Percentiles rank a stretch among this genome's conserved stretches.
Evolutionary conservation across 2,888 invertebrate genomes (phyloP).

Genomic region (Ephialtes manifestator): DNA sequence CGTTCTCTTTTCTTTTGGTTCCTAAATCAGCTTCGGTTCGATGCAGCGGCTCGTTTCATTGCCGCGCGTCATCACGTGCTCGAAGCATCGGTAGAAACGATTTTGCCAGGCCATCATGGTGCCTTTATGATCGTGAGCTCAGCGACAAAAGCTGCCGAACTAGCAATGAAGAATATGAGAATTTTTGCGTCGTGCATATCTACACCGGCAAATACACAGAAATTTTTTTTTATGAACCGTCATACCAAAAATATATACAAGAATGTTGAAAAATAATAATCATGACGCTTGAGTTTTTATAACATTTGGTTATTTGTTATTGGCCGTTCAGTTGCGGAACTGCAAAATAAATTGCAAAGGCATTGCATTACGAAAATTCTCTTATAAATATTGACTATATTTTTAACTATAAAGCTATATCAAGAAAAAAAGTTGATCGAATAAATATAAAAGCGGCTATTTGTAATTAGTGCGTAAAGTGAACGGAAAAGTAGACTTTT

Average conservation of each 20-base stretch:
- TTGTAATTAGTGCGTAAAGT: too few relatives aligned
- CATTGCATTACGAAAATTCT: background rate
- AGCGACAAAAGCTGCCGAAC: slow-evolving; percentile 39
- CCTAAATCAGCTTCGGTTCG: slow-evolving; percentile 65
- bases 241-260: background rate
- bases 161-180: slow-evolving; percentile 8
- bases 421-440: too few relatives aligned
- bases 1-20: slow-evolving; percentile 56
- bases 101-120: slow-evolving; percentile 50
- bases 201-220: background rate
- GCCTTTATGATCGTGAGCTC: slow-evolving; percentile 48
- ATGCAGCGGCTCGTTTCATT: slow-evolving; percentile 48
- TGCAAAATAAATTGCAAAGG: background rate
- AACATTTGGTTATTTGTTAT: background rate
- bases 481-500: too few relatives aligned
- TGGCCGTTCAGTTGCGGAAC: background rate
- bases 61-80: slow-evolving; percentile 70
- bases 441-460: too few relatives aligned
- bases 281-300: too few relatives aligned
- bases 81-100: slow-evolving; percentile 61
- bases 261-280: background rate
- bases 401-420: too few relatives aligned
- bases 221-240: background rate
- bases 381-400: background rate
- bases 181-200: slow-evolving; percentile 1